Base-by-base conservation (phyloP, 2,888 invertebrate genomes). In the Elysia crispata region DNA sequence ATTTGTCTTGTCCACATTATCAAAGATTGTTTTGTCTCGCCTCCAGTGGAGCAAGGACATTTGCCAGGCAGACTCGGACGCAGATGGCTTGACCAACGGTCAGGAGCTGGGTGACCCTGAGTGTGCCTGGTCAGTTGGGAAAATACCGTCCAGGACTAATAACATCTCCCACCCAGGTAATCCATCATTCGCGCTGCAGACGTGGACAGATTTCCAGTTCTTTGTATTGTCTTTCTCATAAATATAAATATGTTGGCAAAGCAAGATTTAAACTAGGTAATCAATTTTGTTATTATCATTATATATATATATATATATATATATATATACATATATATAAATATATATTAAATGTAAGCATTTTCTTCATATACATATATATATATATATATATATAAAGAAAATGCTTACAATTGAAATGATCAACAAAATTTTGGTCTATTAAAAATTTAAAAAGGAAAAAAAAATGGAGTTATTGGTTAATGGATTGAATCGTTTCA, bases 91-190 rank as follows among this genome's bases (percentile, higher is more conserved):
- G 28, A 70, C 62, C n/a, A 80, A 80, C 25, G 80, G 80, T 11
- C 70, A 80, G 50, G 80, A 80, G 25, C 70, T 80, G 57, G 80
- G 80, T 1, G 80, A 80, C 70, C 80, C 80, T 0, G n/a, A 60
- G 62, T 80, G 80, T 49, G 70, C 70, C 28, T 80, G 80, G 80
- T 20, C 11, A 15, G 23, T 30, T 31, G 80, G 76, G 0, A 8
- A n/a, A 28, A 70, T 75, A n/a, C 80, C 80, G 15, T 20, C 23
- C 33, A 31, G 41, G 28, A 33, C 23, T 28, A 28, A 49, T 0
- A 25, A 28, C 30, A 62, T 80, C 70, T 69, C 80, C 6, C 80
- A 80, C 62, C 80, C 80, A 70, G 80, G 80, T 80, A 28, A 20
- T n/a, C 41, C 41, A 41, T 11, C 11, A 41, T 6, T 41, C 3